Evolutionary conservation across 2,113 vertebrate genomes (phyloP).

Genomic region (Oryzias melastigma): DNA sequence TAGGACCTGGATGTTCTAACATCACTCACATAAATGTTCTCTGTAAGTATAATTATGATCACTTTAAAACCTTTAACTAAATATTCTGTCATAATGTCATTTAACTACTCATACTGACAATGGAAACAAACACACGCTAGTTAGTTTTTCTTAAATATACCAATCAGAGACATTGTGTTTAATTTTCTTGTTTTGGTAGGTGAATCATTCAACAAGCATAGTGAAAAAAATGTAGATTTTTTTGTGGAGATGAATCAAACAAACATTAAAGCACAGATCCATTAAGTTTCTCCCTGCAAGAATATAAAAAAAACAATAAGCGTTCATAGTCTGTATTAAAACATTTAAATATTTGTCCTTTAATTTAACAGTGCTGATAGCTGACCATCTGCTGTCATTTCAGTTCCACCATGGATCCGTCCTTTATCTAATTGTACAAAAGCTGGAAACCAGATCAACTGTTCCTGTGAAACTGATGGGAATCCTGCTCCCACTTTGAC

Average conservation of each 20-base stretch:
- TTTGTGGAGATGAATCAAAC: too few relatives aligned
- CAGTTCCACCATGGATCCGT: conserved; percentile 33
- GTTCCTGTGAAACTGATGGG: conserved; percentile 39
- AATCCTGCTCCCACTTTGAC: conserved; percentile 25
- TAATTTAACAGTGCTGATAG: background rate
- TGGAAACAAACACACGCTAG: too few relatives aligned
- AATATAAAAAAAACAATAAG: too few relatives aligned
- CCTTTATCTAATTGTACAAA: conserved; percentile 17
- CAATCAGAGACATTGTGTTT: too few relatives aligned
- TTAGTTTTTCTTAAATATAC: too few relatives aligned
- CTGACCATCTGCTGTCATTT: background rate
- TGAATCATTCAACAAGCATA: too few relatives aligned
- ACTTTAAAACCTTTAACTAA: background rate
- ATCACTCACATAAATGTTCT: conserved; percentile 11
- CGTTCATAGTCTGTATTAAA: background rate
- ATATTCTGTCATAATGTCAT: too few relatives aligned
- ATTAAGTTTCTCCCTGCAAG: too few relatives aligned
- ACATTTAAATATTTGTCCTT: background rate
- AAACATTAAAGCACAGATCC: too few relatives aligned
- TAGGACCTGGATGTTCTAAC: background rate
- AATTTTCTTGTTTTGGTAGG: too few relatives aligned
- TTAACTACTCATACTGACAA: too few relatives aligned
- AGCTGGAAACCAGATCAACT: conserved; percentile 12
- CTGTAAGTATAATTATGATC: background rate
- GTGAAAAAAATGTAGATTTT: too few relatives aligned